Conservation (phyloP, 2,888 invertebrate species). For the Meta bourneti region DNA sequence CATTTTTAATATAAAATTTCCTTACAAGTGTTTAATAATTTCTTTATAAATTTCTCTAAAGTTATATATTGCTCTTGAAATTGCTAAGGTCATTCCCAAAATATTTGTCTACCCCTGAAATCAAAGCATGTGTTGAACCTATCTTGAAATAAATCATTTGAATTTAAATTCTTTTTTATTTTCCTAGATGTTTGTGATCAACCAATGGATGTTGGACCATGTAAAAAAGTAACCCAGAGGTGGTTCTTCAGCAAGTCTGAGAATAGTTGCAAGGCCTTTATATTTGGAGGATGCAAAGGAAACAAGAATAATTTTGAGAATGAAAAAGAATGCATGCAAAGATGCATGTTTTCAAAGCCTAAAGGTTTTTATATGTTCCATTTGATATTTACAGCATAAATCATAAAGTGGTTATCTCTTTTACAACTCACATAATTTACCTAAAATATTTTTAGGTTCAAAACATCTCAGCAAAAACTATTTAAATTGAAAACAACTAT, state of each 20-base stretch:
- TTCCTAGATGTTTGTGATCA: conserved; percentile 72
- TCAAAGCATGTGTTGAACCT: no score
- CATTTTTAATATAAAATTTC: neutral
- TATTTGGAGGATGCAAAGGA: conserved; percentile 92
- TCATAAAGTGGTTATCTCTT: no score
- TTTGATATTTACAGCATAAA: no score
- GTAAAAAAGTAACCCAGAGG: conserved; percentile 77
- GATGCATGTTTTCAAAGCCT: conserved; percentile 65
- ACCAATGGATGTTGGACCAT: conserved; percentile 77
- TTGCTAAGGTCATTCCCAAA: neutral
- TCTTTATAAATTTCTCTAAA: neutral
- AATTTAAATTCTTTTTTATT: neutral
- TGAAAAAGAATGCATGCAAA: conserved; percentile 83
- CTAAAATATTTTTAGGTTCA: no score
- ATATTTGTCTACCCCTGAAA: no score
- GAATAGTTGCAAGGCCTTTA: conserved; percentile 86
- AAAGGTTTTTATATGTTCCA: conserved; percentile 40
- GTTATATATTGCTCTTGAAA: neutral
- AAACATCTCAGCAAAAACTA: no score
- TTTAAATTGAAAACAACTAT: no score
- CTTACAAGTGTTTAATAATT: no score
- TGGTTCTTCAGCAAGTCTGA: conserved; percentile 78
- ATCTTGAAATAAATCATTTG: neutral
- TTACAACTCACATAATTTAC: no score
- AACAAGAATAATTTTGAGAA: conserved; percentile 92